These are phyloP conservation scores for Microtus oregoni DNA, from an alignment of 2,113 vertebrate species.

Conservation along the genomic window DNA sequence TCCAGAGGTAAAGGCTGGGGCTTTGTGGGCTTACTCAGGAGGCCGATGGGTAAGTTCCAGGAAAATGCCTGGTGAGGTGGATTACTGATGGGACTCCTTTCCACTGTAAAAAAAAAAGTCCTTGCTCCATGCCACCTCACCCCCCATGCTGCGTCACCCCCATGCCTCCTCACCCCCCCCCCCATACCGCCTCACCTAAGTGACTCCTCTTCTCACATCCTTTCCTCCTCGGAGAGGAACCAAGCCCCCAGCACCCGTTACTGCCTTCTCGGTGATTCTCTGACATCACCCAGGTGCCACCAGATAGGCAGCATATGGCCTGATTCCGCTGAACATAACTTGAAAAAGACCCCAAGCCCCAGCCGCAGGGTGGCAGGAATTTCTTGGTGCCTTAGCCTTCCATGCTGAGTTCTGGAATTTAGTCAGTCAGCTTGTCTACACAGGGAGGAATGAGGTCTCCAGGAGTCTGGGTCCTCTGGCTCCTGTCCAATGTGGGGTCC, in stretches of 20 bases:
- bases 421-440: not conserved
- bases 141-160: fast-evolving
- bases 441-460: not conserved
- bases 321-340: not conserved
- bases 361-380: not conserved
- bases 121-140: not conserved
- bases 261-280: not conserved
- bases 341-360: not conserved
- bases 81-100: not conserved
- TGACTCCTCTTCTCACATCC: not conserved
- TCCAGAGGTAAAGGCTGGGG: not conserved
- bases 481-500: not conserved
- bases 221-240: not conserved
- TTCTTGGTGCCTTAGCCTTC: not conserved
- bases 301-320: too few relatives aligned
- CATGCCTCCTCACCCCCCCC: not conserved
- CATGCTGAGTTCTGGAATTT: not conserved
- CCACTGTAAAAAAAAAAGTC: not conserved
- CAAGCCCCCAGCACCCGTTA: too few relatives aligned
- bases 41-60: too few relatives aligned
- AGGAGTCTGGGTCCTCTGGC: too few relatives aligned
- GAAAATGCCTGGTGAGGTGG: not conserved
- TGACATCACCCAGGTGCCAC: not conserved
- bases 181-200: not conserved
- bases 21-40: not conserved